A percentile compares a stretch with the other conserved stretches of the same genome.
phyloP scores from a whole-genome alignment of 2,797 vertebrate genomes.

The Phoebastria nigripes region DNA sequence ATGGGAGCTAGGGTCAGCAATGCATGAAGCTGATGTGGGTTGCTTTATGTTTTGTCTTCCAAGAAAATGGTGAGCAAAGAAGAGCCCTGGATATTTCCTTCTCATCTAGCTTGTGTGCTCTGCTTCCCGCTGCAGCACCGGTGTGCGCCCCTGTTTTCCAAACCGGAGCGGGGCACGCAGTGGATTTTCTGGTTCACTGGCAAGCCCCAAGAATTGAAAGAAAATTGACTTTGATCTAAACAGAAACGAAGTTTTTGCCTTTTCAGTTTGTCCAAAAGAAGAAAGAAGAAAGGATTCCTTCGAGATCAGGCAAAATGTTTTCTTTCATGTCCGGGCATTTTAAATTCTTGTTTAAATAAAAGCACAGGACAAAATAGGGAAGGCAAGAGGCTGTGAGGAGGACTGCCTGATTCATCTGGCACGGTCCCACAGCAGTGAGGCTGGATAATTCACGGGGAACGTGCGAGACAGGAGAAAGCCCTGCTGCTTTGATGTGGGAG shows the following conservation, averaged over 20 bases:
- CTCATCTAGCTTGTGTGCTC: neutral
- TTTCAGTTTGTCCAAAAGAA: neutral
- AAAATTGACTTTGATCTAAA: neutral
- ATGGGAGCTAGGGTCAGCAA: neutral
- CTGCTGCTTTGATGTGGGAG: neutral
- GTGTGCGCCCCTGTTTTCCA: neutral
- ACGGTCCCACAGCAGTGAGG: neutral
- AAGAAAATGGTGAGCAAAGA: neutral
- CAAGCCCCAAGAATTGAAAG: neutral
- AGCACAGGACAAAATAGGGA: neutral
- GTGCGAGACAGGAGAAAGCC: neutral
- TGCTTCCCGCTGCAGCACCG: accelerated
- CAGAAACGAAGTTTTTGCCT: neutral
- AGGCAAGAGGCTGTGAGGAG: neutral
- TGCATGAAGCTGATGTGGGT: neutral
- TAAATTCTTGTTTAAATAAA: neutral
- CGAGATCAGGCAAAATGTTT: neutral
- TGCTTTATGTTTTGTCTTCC: neutral
- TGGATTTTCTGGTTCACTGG: neutral
- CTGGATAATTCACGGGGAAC: neutral
- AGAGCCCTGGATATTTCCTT: neutral
- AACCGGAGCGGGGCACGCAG: accelerated
- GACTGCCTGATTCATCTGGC: neutral
- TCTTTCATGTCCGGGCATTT: neutral
- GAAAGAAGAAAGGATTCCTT: neutral